Conservation (phyloP, 2,113 vertebrate species). For the Myotis yumanensis region DNA sequence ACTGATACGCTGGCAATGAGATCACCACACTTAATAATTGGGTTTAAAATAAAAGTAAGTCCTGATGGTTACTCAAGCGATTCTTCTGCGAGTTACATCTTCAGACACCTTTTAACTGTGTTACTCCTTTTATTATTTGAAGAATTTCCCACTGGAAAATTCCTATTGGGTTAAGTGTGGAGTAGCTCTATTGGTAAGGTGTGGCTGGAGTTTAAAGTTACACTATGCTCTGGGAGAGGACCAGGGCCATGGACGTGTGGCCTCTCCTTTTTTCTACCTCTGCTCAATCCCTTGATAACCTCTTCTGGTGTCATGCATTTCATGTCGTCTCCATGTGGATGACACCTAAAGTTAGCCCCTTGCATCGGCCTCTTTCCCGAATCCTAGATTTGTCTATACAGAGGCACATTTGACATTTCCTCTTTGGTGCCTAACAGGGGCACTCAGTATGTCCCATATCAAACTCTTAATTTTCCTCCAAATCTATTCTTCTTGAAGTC, state of each 20-base stretch:
- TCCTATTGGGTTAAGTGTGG: not conserved
- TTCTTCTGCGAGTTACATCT: not conserved
- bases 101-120: not conserved
- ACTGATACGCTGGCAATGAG: not conserved
- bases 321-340: not conserved
- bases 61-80: not conserved
- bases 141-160: not conserved
- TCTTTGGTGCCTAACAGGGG: not conserved
- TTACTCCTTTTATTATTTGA: not conserved
- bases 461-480: not conserved
- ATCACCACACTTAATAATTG: too few relatives aligned
- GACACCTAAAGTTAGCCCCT: not conserved
- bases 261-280: not conserved
- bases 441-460: not conserved
- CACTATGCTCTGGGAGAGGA: not conserved
- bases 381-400: not conserved
- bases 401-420: not conserved
- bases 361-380: not conserved
- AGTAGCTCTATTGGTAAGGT: not conserved
- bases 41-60: not conserved
- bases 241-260: accelerated
- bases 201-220: not conserved
- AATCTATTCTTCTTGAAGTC: not conserved
- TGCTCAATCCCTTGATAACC: not conserved
- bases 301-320: not conserved